Evolutionary conservation across 2,888 invertebrate species (phyloP), one percentile per base, ranked within the genome.

Genomic region (Hydrotaea cyrtoneurina): DNA sequence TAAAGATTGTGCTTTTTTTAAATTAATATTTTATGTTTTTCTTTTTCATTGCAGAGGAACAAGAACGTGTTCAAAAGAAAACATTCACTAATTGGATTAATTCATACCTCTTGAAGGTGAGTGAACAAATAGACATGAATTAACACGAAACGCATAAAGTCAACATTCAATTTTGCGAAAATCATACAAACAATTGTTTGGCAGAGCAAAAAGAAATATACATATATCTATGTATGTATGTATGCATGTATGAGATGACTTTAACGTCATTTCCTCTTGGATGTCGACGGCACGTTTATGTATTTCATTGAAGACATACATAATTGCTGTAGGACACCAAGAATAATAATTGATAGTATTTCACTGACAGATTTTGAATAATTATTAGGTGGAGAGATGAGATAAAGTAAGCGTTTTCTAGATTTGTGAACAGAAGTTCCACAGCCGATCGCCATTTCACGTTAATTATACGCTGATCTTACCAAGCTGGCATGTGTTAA

Each of bases 1-100:
- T n/a, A n/a, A n/a, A n/a, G n/a, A n/a, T n/a, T n/a, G n/a, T n/a
- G n/a, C n/a, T n/a, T n/a, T 62, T 36, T 50, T 53, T 17, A 31
- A 39, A 17, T 11, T 4, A 17, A 55, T 36, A 31, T 31, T 2
- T 46, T 55, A 69, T 69, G 77, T 71, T 78, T 36, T 79, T 75
- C 23, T 83, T 64, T 86, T 84, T 86, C 80, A 84, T 96, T 96
- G 84, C 96, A 99, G 99, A 98, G 95, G 98, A 99, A 94, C 98
- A 99, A 94, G 98, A 99, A 94, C 95, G 98, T 93, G 98, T 99
- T 88, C 99, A 99, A 93, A 99, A 98, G 95, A 99, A 99, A 93
- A 99, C 98, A 87, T 99, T 99, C 93, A 98, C 98, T 90, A 99
- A 99, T 93, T 99, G 99, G 98, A 98, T 99, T 93, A 99, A 99